phyloP scores from a whole-genome alignment of 1,140 invertebrate genomes.

The Pseudobourletiella spinata region DNA sequence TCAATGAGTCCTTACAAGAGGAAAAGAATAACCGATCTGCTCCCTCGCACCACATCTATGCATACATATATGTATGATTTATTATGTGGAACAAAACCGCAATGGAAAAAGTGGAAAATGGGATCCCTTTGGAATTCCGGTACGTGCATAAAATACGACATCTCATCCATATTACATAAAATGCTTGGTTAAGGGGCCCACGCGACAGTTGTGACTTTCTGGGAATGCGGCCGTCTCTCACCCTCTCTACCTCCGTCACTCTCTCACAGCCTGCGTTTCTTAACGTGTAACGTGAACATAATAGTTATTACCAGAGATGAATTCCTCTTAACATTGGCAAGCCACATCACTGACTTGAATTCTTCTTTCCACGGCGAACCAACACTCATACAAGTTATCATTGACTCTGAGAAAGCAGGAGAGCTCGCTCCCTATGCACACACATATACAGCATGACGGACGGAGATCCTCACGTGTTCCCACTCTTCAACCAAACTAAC shows the following conservation, averaged over 20 bases:
- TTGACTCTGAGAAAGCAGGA: too few species aligned
- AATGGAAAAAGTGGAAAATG: constrained; percentile 3
- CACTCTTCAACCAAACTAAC: too few species aligned
- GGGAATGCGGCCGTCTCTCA: background rate
- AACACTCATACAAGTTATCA: background rate
- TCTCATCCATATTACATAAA: constrained; percentile 25
- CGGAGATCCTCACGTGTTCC: too few species aligned
- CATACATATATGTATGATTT: constrained; percentile 8
- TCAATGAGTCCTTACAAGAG: too few species aligned
- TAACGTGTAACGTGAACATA: background rate
- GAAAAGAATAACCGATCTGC: too few species aligned
- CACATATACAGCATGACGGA: too few species aligned
- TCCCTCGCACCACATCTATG: too few species aligned
- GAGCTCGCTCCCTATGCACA: too few species aligned
- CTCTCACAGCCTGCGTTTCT: too few species aligned
- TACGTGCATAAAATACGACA: constrained; percentile 19
- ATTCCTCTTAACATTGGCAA: background rate
- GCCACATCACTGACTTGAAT: background rate
- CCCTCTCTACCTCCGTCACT: background rate
- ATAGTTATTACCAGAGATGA: background rate
- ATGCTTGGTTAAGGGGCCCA: background rate
- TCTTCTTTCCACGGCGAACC: background rate
- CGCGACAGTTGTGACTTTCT: background rate
- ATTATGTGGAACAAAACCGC: constrained; percentile 2
- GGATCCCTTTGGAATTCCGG: constrained; percentile 18